Evolutionary conservation across 2,797 vertebrate species (phyloP).

Genomic region (Rhadinocentrus ornatus): DNA sequence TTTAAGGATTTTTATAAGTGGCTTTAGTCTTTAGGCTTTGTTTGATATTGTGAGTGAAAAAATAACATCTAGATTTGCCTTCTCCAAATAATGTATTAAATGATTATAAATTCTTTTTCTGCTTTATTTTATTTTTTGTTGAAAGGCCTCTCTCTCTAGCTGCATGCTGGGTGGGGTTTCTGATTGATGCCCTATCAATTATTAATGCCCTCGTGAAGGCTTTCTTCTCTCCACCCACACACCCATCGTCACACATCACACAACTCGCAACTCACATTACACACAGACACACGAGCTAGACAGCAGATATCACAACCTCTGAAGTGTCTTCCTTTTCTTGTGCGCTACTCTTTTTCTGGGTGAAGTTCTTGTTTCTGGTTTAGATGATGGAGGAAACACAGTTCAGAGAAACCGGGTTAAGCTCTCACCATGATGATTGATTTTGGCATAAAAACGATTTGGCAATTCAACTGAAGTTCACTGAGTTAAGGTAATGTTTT

Average conservation of each 20-base stretch:
- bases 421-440: conserved; percentile 15
- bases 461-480: conserved; percentile 42
- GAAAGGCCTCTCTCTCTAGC: neutral
- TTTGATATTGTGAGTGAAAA: conserved; percentile 9
- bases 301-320: conserved; percentile 52
- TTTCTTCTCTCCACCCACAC: conserved; percentile 57
- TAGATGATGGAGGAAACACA: conserved; percentile 46
- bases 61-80: neutral
- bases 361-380: conserved; percentile 40
- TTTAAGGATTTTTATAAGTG: neutral
- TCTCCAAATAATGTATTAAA: conserved; percentile 14
- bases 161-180: conserved; percentile 30
- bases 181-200: conserved; percentile 70
- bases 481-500: conserved; percentile 65
- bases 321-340: conserved; percentile 62
- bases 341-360: conserved; percentile 24
- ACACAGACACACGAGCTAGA: conserved; percentile 40
- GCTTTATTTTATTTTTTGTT: neutral
- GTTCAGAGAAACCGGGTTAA: conserved; percentile 41
- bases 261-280: conserved; percentile 32
- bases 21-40: conserved; percentile 27
- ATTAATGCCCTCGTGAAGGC: conserved; percentile 60
- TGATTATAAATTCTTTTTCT: neutral
- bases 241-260: conserved; percentile 15
- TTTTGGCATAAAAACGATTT: conserved; percentile 28